Evolutionary conservation across 2,797 vertebrate species (phyloP).

Genomic region (Gila robusta): DNA sequence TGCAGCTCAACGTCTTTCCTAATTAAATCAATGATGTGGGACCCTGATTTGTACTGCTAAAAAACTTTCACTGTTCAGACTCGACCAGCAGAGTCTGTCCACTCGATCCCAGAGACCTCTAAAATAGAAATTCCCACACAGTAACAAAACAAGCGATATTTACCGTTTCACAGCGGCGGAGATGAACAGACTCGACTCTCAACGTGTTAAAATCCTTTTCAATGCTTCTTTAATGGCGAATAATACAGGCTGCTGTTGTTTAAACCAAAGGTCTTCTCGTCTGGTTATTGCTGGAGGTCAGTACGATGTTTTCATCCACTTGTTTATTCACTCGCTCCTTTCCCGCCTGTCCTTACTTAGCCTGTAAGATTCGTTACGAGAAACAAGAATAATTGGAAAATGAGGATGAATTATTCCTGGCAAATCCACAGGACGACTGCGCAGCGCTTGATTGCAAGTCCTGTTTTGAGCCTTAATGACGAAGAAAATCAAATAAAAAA

Average conservation of each 20-base stretch:
- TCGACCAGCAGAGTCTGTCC: constrained; percentile 52
- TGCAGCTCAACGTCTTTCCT: background rate
- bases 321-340: constrained; percentile 3
- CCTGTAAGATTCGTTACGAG: background rate
- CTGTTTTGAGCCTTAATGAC: constrained; percentile 50
- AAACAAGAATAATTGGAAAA: background rate
- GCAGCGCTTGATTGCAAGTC: constrained; percentile 58
- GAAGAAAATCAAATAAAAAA: constrained; percentile 55
- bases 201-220: constrained; percentile 44
- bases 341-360: background rate
- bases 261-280: background rate
- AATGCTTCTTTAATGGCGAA: constrained; percentile 1
- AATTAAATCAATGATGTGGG: background rate
- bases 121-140: background rate
- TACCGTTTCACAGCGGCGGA: background rate
- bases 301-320: background rate
- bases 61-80: constrained; percentile 62
- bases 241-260: background rate
- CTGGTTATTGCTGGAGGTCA: constrained; percentile 1
- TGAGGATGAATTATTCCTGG: constrained; percentile 26
- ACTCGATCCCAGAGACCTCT: background rate
- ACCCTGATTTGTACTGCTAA: background rate
- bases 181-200: constrained; percentile 43
- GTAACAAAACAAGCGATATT: constrained; percentile 14
- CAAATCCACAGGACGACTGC: constrained; percentile 38